Conservation (phyloP, 2,797 vertebrate species). For the Neostethus bicornis region DNA sequence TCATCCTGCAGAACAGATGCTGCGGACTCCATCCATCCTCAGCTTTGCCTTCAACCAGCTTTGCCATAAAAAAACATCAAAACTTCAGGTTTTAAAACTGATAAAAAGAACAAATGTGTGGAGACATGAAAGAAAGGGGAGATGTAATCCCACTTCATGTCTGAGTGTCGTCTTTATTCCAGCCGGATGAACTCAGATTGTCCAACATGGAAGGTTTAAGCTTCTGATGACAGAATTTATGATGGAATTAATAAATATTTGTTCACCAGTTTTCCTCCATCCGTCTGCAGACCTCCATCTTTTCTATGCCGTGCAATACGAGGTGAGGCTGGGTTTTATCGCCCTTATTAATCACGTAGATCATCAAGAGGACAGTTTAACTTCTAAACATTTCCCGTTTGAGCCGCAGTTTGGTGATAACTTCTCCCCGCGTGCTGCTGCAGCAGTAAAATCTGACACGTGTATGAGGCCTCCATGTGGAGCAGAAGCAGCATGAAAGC, state of each 20-base stretch:
- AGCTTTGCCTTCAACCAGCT: conserved; percentile 49
- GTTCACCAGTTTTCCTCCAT: no score
- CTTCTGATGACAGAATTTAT: neutral
- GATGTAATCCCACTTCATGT: conserved; percentile 19
- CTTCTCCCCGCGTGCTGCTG: conserved; percentile 12
- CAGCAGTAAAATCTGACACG: conserved; percentile 40
- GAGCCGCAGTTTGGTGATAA: conserved; percentile 17
- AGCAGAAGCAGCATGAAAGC: conserved; percentile 53
- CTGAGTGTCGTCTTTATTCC: conserved; percentile 6
- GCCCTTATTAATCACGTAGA: conserved; percentile 6
- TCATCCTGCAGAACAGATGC: no score
- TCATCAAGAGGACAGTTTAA: conserved; percentile 4
- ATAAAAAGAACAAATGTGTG: conserved; percentile 37
- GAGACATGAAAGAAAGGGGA: conserved; percentile 36
- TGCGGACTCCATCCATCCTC: no score
- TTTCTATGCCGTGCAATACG: neutral
- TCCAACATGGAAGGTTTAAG: conserved; percentile 1
- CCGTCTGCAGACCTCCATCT: no score
- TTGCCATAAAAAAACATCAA: conserved; percentile 51
- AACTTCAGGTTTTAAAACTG: conserved; percentile 22
- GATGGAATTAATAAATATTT: no score
- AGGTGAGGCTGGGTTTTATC: conserved; percentile 16
- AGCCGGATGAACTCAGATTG: conserved; percentile 4
- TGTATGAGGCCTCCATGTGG: conserved; percentile 52
- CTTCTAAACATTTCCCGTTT: conserved; percentile 33